These are phyloP conservation scores for Dendrophyllia cribrosa DNA, from an alignment of 64 coral and sea anemone species.

Conservation along the genomic window DNA sequence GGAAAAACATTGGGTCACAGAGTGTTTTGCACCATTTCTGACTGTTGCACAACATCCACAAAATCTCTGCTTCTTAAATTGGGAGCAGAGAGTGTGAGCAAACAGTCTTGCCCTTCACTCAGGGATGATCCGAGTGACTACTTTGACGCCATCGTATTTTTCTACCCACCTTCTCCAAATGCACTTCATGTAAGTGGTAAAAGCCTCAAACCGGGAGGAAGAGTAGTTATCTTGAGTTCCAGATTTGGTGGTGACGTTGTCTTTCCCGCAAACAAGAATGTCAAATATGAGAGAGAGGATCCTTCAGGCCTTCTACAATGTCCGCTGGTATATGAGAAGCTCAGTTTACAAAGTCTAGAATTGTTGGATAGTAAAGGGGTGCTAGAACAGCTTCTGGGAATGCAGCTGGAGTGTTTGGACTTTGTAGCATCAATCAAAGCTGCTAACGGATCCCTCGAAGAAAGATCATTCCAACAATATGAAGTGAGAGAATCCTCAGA, in stretches of 20 bases:
- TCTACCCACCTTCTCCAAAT: slow-evolving; percentile 42
- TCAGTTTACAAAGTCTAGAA: background rate
- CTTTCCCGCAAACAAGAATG: slow-evolving; percentile 9
- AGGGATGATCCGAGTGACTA: background rate
- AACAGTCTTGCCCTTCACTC: background rate
- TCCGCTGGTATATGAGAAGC: background rate
- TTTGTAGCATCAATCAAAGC: background rate
- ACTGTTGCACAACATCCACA: background rate
- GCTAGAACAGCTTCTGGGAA: background rate
- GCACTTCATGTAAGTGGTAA: slow-evolving; percentile 41
- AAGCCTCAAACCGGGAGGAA: slow-evolving; percentile 32
- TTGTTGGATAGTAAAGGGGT: background rate
- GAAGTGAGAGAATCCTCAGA: background rate
- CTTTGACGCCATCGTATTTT: slow-evolving; percentile 68
- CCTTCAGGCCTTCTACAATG: background rate
- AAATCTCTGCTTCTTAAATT: slow-evolving; percentile 21
- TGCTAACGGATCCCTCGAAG: too few relatives aligned
- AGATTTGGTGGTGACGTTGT: slow-evolving; percentile 27
- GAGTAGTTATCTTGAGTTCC: slow-evolving; percentile 37
- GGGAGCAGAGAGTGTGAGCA: slow-evolving; percentile 20
- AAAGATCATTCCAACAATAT: background rate
- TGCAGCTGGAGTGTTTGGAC: background rate
- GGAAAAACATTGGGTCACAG: slow-evolving; percentile 64
- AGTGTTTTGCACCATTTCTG: slow-evolving; percentile 56
- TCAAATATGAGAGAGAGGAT: slow-evolving; percentile 47